phyloP scores from a whole-genome alignment of 2,797 vertebrate species.

The Enteromius trimaculatus region DNA sequence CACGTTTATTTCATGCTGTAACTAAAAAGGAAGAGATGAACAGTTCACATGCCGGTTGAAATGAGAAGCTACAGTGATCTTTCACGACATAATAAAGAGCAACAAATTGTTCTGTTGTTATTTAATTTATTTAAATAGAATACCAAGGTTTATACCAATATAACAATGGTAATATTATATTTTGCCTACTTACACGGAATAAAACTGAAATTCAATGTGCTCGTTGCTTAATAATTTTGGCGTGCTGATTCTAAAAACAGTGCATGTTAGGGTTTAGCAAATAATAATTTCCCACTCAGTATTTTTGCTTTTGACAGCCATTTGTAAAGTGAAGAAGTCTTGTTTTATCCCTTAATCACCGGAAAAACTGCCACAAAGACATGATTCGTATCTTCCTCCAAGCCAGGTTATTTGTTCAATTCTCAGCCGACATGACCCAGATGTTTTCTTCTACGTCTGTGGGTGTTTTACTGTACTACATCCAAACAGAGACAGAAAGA shows the following conservation, averaged over 20 bases:
- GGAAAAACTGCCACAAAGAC: constrained; percentile 7
- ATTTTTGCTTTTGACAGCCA: neutral
- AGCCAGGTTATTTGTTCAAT: neutral
- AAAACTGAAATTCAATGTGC: neutral
- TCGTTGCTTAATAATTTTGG: neutral
- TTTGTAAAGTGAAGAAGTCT: neutral
- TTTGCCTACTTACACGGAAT: neutral
- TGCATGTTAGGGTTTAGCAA: neutral
- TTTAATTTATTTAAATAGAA: too few species aligned
- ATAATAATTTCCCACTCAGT: neutral
- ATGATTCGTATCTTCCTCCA: neutral
- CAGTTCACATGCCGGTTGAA: neutral
- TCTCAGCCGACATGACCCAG: constrained; percentile 8
- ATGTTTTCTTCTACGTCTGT: neutral
- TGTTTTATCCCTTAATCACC: neutral
- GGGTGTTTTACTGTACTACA: neutral
- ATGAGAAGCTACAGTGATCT: neutral
- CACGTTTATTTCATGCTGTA: too few species aligned
- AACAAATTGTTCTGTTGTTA: neutral
- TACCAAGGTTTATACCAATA: too few species aligned
- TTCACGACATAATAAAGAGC: neutral
- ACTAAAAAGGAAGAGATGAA: too few species aligned
- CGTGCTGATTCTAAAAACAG: neutral
- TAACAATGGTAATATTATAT: neutral
- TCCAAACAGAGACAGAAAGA: neutral